These are phyloP conservation scores for Tipula confusa DNA, from an alignment of 2,888 invertebrate species.

Conservation along the genomic window DNA sequence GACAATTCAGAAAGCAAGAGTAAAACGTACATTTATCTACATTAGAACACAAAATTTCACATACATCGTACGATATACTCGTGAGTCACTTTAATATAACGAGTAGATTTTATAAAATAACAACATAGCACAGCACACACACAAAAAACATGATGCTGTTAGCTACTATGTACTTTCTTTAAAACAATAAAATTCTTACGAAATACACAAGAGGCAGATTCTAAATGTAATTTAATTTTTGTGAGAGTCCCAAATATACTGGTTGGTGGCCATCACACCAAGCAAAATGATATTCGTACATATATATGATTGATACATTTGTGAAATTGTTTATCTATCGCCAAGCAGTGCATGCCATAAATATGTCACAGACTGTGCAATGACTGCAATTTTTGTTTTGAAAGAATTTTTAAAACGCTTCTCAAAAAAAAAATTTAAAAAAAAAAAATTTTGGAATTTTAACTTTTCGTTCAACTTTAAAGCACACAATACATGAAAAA, in stretches of 20 bases:
- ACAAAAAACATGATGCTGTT: neutral
- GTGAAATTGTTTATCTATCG: neutral
- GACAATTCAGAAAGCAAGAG: neutral
- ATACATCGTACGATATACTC: slow-evolving; percentile 1
- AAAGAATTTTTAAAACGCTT: neutral
- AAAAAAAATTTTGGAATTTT: neutral
- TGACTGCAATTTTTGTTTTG: neutral
- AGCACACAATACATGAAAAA: neutral
- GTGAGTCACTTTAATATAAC: slow-evolving; percentile 13
- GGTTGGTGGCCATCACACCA: too few species aligned
- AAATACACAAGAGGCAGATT: neutral
- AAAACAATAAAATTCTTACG: neutral
- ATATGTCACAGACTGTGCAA: neutral
- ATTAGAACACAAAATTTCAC: slow-evolving; percentile 17
- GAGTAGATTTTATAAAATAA: neutral
- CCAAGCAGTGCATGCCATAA: neutral
- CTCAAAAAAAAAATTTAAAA: too few species aligned
- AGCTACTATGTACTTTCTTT: neutral
- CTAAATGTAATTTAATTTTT: neutral
- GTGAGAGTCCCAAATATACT: neutral
- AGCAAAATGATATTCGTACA: neutral
- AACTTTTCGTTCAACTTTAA: neutral
- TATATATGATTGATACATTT: neutral
- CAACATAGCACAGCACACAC: too few species aligned
- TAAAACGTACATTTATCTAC: neutral